Evolutionary conservation across 2,113 vertebrate genomes (phyloP).

Genomic region (Chelonoidis abingdonii): DNA sequence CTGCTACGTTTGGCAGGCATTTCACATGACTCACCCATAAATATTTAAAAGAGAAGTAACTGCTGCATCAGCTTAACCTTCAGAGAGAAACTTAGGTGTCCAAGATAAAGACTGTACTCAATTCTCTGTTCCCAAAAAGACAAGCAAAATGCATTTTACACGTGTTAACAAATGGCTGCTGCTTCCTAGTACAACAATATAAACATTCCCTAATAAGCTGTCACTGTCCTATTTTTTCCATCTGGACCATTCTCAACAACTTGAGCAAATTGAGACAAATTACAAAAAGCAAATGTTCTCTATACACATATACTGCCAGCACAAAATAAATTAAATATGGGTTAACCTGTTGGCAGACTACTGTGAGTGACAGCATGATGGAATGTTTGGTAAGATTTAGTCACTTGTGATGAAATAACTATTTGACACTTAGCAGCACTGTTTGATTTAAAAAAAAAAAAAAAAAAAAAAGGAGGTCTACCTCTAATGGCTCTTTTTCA

Average conservation of each 20-base stretch:
- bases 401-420: conserved; percentile 16
- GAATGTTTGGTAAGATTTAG: conserved; percentile 32
- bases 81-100: conserved; percentile 52
- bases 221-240: conserved; percentile 56
- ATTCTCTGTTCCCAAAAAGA: conserved; percentile 53
- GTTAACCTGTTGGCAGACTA: conserved; percentile 47
- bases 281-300: conserved; percentile 42
- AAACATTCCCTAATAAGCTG: conserved; percentile 70
- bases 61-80: conserved; percentile 76
- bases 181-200: conserved; percentile 56
- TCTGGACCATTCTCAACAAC: conserved; percentile 57
- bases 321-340: conserved; percentile 58
- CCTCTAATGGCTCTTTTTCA: background rate
- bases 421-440: conserved; percentile 31
- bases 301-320: conserved; percentile 12
- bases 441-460: background rate
- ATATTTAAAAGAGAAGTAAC: conserved; percentile 78
- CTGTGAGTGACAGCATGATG: conserved; percentile 39
- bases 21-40: conserved; percentile 76
- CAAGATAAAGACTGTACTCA: conserved; percentile 63
- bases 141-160: conserved; percentile 41
- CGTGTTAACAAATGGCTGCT: conserved; percentile 45
- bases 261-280: conserved; percentile 77
- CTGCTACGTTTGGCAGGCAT: conserved; percentile 77
- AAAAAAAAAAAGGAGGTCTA: background rate